phyloP scores from a whole-genome alignment of 2,888 invertebrate species.

The Nineta flava region DNA sequence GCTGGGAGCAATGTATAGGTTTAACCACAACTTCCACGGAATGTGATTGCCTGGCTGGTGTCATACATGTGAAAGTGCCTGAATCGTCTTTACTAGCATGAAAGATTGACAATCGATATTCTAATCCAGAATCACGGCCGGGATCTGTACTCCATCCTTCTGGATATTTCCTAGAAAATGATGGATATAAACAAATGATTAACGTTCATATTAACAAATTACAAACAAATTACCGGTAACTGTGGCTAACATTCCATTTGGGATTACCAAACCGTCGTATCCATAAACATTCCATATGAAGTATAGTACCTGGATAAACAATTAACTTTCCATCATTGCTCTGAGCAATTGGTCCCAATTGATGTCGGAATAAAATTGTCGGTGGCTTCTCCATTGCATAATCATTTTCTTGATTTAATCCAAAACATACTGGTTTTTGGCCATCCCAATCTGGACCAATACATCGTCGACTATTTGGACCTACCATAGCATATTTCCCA shows the following conservation, averaged over 20 bases:
- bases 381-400: slow-evolving; percentile 79
- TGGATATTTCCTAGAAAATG: slow-evolving; percentile 39
- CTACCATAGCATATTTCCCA: slow-evolving; percentile 66
- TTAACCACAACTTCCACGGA: slow-evolving; percentile 66
- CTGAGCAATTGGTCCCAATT: slow-evolving; percentile 71
- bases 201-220: too few relatives aligned
- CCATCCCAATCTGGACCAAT: slow-evolving; percentile 71
- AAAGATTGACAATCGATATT: slow-evolving; percentile 66
- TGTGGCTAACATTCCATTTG: slow-evolving; percentile 63
- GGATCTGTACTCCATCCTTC: slow-evolving; percentile 76
- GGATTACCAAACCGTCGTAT: slow-evolving; percentile 73
- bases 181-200: not conserved
- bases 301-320: slow-evolving; percentile 69
- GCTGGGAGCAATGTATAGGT: slow-evolving; percentile 65
- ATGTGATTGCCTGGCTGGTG: slow-evolving; percentile 69
- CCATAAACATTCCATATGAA: slow-evolving; percentile 83
- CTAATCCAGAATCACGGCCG: slow-evolving; percentile 59
- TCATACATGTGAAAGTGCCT: slow-evolving; percentile 68
- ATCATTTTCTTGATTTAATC: slow-evolving; percentile 72
- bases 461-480: slow-evolving; percentile 54
- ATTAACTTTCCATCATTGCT: slow-evolving; percentile 72
- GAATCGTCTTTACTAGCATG: slow-evolving; percentile 72
- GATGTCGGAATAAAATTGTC: slow-evolving; percentile 67
- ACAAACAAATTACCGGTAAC: slow-evolving; percentile 33
- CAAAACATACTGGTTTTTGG: slow-evolving; percentile 58